Base-by-base conservation (phyloP, 2,888 invertebrate genomes). In the Athalia rosae region DNA sequence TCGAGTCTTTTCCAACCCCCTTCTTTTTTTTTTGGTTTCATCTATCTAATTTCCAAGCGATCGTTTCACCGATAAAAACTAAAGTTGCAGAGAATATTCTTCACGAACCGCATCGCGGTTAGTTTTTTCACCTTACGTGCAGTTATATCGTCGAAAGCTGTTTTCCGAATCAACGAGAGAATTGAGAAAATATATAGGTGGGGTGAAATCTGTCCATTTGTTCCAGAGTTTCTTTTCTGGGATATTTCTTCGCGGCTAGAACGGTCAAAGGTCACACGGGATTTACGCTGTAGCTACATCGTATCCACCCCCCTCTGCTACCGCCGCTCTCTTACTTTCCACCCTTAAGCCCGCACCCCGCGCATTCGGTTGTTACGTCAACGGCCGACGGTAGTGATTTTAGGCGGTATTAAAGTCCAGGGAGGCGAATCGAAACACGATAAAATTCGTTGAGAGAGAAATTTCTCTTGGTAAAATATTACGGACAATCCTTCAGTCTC, bases 221-320 rank as follows among this genome's bases (percentile, higher is more conserved):
- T 58, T 58, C 7, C 45, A 13, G n/a, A 13, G 59, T 59, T 58
- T 69, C 58, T 69, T 45, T 56, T 45, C 45, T n/a, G 28, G 56
- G 56, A 53, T 56, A 56, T 11, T 11, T 11, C 50, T 45, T 9
- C n/a, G 5, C 43, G 43, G n/a, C 28, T 53, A 43, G 45, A 69
- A 69, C 53, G 69, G 69, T 69, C 69, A 56, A 69, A 69, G 53
- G 69, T 69, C 59, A 53, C 9, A 28, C 13, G 56, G 58, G 58
- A 69, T 56, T 69, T 69, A 69, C 43, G 69, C 50, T 56, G 58
- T 9, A 13, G 69, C 69, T 69, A 45, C 41, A 69, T 69, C 69
- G 56, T 6, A 59, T 13, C 7, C 4, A 3, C 11, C 13, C 9
- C 59, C 66, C 50, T 8, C n/a, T 9, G 41, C 56, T 43, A 1